phyloP scores from a whole-genome alignment of 2,797 vertebrate genomes.

The Malurus splendens region DNA sequence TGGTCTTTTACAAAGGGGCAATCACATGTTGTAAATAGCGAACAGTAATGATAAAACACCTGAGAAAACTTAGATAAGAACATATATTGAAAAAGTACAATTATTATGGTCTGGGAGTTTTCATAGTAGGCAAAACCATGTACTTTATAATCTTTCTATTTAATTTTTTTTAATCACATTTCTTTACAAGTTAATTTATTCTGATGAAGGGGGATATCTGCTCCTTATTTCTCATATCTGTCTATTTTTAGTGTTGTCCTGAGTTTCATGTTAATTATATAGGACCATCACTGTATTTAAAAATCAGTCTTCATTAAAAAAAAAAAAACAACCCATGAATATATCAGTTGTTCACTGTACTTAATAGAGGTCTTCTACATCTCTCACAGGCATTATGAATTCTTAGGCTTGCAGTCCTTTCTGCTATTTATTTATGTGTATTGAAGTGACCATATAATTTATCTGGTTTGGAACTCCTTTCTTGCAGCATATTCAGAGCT shows the following conservation, averaged over 20 bases:
- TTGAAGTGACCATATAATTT: rapidly evolving
- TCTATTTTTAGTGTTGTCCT: neutral
- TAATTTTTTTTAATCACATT: neutral
- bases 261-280: neutral
- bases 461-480: neutral
- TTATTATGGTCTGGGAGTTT: neutral
- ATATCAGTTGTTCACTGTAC: neutral
- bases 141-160: neutral
- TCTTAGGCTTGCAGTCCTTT: neutral
- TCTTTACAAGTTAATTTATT: neutral
- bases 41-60: neutral
- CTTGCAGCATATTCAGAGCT: neutral
- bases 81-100: neutral
- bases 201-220: neutral
- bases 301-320: neutral
- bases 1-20: neutral
- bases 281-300: neutral
- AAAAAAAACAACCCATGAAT: neutral
- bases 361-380: neutral
- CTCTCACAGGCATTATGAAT: neutral
- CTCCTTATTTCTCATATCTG: neutral
- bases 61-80: neutral
- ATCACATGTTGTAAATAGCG: neutral
- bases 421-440: neutral
- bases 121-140: neutral